Evolutionary conservation across 2,113 vertebrate genomes (phyloP).

Genomic region (Chinchilla lanigera): DNA sequence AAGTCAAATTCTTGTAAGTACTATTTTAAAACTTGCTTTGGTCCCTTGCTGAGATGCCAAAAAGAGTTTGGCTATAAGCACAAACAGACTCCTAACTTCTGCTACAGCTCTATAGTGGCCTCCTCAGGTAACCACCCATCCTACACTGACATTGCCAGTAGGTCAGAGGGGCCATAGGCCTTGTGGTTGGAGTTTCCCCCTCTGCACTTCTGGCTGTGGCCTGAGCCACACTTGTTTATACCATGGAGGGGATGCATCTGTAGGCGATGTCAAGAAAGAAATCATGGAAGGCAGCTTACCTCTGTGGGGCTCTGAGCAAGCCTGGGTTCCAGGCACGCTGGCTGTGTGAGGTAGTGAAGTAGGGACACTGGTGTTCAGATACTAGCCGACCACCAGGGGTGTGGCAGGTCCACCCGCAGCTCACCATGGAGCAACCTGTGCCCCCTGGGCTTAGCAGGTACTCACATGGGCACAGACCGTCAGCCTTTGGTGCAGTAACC

Average conservation of each 20-base stretch:
- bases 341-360: background rate
- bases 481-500: background rate
- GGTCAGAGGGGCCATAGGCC: background rate
- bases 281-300: background rate
- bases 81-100: background rate
- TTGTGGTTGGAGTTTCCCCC: background rate
- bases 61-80: background rate
- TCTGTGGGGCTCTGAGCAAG: background rate
- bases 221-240: background rate
- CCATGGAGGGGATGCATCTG: background rate
- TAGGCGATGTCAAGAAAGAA: background rate
- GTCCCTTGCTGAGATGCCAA: background rate
- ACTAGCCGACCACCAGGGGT: background rate
- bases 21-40: conserved; percentile 3
- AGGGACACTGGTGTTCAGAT: background rate
- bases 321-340: background rate
- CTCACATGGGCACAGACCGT: background rate
- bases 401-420: background rate
- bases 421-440: background rate
- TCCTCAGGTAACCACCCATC: background rate
- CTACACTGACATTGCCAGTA: background rate
- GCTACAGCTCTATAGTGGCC: background rate
- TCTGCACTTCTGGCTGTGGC: background rate
- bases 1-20: background rate
- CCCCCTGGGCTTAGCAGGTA: background rate